Conservation (phyloP, 2,888 invertebrate genomes). For the Callyntrura sp. region DNA sequence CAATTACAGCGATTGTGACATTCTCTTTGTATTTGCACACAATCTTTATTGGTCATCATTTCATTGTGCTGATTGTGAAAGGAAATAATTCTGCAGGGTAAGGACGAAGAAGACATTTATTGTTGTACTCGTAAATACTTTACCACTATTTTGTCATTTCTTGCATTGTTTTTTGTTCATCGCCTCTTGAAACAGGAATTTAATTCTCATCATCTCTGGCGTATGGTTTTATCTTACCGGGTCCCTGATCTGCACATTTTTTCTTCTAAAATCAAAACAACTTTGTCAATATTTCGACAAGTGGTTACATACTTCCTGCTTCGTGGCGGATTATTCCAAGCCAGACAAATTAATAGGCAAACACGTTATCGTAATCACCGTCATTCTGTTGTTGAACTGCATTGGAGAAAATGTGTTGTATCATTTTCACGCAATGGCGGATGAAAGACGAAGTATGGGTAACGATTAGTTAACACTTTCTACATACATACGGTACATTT, state of each 20-base stretch:
- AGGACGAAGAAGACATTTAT: too few species aligned
- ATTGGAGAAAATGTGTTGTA: conserved; percentile 81
- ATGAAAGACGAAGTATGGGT: conserved; percentile 35
- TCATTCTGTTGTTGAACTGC: conserved; percentile 76
- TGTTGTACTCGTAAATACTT: too few species aligned
- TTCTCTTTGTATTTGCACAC: conserved; percentile 70
- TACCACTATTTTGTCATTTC: neutral
- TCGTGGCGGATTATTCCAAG: conserved; percentile 56
- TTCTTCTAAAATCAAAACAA: conserved; percentile 68
- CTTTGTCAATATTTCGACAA: conserved; percentile 69
- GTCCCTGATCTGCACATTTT: conserved; percentile 78
- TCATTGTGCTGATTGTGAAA: conserved; percentile 57
- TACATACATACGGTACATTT: too few species aligned
- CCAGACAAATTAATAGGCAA: conserved; percentile 64
- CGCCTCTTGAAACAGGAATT: conserved; percentile 59
- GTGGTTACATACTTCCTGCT: conserved; percentile 74
- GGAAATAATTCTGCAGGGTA: conserved; percentile 78
- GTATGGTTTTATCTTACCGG: conserved; percentile 82
- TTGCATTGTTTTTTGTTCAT: neutral
- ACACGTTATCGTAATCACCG: conserved; percentile 79
- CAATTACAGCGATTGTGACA: conserved; percentile 67
- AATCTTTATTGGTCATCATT: conserved; percentile 73
- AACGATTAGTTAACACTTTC: neutral
- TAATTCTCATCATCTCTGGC: conserved; percentile 74
- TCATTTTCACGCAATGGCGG: conserved; percentile 80